Percentiles rank a stretch among this genome's conserved stretches.
Evolutionary conservation across 2,113 vertebrate genomes (phyloP).

Genomic region (Noturus placidus): DNA sequence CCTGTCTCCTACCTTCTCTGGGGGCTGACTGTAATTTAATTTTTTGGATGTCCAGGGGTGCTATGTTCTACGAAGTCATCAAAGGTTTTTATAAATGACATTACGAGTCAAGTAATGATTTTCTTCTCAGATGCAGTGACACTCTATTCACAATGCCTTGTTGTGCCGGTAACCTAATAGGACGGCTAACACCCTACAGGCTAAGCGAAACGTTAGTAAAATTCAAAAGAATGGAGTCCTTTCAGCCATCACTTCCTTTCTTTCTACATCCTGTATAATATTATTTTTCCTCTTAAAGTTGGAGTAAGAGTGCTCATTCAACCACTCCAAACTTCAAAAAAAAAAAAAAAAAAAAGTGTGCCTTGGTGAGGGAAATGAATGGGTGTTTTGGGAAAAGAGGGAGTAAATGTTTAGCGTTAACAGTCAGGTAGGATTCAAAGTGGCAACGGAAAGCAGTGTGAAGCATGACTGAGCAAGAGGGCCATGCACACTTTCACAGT

Average conservation of each 20-base stretch:
- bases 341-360: conserved; percentile 3
- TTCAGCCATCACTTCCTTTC: conserved; percentile 70
- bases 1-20: not conserved
- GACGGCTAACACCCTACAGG: conserved; percentile 66
- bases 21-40: conserved; percentile 35
- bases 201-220: conserved; percentile 65
- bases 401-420: conserved; percentile 19
- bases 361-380: not conserved
- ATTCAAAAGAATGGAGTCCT: conserved; percentile 67
- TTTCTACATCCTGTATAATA: conserved; percentile 46
- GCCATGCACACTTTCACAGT: conserved; percentile 62
- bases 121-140: conserved; percentile 28
- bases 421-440: conserved; percentile 27
- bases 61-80: not conserved
- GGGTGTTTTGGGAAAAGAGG: conserved; percentile 18
- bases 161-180: conserved; percentile 73
- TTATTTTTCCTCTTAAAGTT: conserved; percentile 31
- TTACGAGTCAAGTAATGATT: not conserved
- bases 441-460: conserved; percentile 29
- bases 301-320: not conserved
- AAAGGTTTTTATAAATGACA: conserved; percentile 34
- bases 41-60: conserved; percentile 22
- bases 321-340: conserved; percentile 21
- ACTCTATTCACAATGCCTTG: conserved; percentile 56
- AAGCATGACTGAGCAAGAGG: conserved; percentile 1